Evolutionary conservation across 2,888 invertebrate species (phyloP), one percentile per base, ranked within the genome.

Genomic region (Hyalella azteca): DNA sequence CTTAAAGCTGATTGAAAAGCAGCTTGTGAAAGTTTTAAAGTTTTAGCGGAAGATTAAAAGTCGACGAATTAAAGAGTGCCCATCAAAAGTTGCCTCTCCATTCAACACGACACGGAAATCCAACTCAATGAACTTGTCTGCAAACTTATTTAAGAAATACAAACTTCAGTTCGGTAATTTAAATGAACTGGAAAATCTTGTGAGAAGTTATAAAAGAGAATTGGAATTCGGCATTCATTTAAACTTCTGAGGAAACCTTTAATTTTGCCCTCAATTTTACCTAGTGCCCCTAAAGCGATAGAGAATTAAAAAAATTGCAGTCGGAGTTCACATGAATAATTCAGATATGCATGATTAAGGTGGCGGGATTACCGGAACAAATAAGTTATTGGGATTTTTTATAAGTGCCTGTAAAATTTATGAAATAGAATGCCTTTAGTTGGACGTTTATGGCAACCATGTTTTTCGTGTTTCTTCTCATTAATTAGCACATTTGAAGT

Each of bases 41-140:
- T 36, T 36, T 36, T 36, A 19, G 3, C 36, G 3, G 11, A 19
- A 36, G 60, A 60, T 60, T 36, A 60, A 36, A 29, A 36, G 32
- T 3, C 19, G 36, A 29, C 60, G 19, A 60, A 36, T 60, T 60
- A 60, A 36, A 36, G 29, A 60, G 19, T 19, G 36, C 36, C 36
- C 60, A 60, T 60, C 36, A 60, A 60, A 60, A 60, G 60, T 60
- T 60, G 60, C 29, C 60, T 59, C 59, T 60, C 15, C 60, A 60
- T 60, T 60, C 13, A 60, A 36, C 60, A 36, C 60, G 60, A 60
- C 60, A 60, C 29, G 60, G 32, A 60, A 60, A 60, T 60, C 60
- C 11, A 22, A 54, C 60, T 32, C 36, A 60, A 29, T 4, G 36
- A 60, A 60, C 32, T 60, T 60, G 4, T 36, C 36, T 29, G 15